Evolutionary conservation across 2,797 vertebrate genomes (phyloP).

Genomic region (Hydrolagus colliei): DNA sequence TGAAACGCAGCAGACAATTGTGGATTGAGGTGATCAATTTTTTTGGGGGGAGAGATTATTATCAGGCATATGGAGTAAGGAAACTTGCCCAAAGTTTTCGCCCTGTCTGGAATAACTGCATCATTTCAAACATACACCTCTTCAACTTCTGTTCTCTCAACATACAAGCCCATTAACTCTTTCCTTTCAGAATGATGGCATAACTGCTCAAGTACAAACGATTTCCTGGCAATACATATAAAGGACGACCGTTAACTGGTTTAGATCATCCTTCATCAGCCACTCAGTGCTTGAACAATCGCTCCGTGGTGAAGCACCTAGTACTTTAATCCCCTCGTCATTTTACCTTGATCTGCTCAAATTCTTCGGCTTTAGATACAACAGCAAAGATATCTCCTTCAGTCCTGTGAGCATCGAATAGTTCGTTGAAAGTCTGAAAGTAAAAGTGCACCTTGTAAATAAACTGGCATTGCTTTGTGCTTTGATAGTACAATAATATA

Average conservation of each 20-base stretch:
- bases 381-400: slow-evolving; percentile 87
- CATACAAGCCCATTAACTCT: neutral
- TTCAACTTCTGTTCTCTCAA: neutral
- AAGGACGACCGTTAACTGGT: neutral
- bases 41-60: too few species aligned
- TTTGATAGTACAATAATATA: too few species aligned
- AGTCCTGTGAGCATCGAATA: slow-evolving; percentile 85
- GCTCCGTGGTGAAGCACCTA: neutral
- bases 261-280: neutral
- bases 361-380: slow-evolving; percentile 94
- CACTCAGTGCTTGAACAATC: neutral
- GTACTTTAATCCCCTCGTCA: slow-evolving; percentile 28
- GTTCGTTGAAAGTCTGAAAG: slow-evolving; percentile 89
- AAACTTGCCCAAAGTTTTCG: too few species aligned
- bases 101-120: neutral
- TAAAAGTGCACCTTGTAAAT: slow-evolving; percentile 35
- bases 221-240: neutral
- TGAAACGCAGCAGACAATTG: too few species aligned
- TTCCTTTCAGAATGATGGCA: neutral
- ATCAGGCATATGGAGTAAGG: too few species aligned
- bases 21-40: too few species aligned
- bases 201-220: neutral
- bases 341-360: slow-evolving; percentile 95
- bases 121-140: neutral
- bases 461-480: neutral